Base-by-base conservation (phyloP, 2,113 vertebrate genomes). In the Acrocephalus arundinaceus region DNA sequence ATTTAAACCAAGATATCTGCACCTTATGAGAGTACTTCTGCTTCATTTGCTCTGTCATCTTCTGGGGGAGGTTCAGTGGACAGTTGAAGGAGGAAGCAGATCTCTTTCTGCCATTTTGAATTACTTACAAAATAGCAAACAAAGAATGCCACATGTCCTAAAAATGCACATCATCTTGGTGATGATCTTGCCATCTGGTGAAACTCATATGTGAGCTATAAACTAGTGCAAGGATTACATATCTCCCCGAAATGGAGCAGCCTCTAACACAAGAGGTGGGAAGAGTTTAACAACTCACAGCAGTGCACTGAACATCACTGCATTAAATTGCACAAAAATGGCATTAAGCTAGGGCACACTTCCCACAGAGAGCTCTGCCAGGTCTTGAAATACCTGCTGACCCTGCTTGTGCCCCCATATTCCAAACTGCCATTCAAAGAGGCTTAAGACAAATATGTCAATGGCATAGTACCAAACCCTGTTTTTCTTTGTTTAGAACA, bases 121-220 rank as follows among this genome's bases (percentile, higher is more conserved):
- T 82, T 92, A 70, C 74, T 90, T 91, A 28, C 7, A 3, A 83
- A 94, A 83, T 14, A 41, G 58, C 52, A 92, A 88, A 82, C 17
- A 39, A 59, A 71, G 37, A 75, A 39, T 77, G 51, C 54, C 51
- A 62, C 10, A 3, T 54, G 35, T 88, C 66, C 57, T 84, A 27
- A 41, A 92, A 87, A 55, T 66, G 48, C 71, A 83, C 81, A 57
- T 92, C 78, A 67, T 75, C 75, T 71, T 85, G 49, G 55, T 81
- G 83, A 77, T 81, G 63, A 84, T 96, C 59, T 94, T 93, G 55
- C 83, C 92, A 88, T 92, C 76, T 94, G 82, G 51, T 30, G 46
- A 78, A 78, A 33, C 51, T 91, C 55, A 33, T 86, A 68, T 89
- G 46, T 49, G 33, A 79, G 27, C 61, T 85, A 24, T 66, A 67